A percentile compares a stretch with the other conserved stretches of the same genome.
These are phyloP conservation scores for Ischnura elegans DNA, from an alignment of 2,888 invertebrate genomes.

Conservation along the genomic window DNA sequence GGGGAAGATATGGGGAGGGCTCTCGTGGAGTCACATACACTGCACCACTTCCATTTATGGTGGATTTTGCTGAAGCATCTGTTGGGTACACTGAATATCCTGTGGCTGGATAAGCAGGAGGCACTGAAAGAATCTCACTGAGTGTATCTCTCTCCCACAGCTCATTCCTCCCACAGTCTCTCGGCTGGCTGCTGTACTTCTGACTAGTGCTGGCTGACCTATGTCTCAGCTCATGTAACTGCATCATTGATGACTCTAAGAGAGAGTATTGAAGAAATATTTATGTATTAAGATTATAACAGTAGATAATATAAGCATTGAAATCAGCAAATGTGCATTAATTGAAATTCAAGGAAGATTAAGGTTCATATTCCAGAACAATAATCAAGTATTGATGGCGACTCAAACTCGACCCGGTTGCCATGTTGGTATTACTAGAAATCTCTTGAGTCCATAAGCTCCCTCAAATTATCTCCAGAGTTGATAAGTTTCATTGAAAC, in stretches of 20 bases:
- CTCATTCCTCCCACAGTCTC: slow-evolving; percentile 48
- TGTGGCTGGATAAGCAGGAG: slow-evolving; percentile 72
- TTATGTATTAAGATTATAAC: too few species aligned
- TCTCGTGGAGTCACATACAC: slow-evolving; percentile 52
- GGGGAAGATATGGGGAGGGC: slow-evolving; percentile 9
- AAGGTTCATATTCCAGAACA: too few species aligned
- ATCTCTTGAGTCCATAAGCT: too few species aligned
- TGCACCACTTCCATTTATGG: slow-evolving; percentile 46
- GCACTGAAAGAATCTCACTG: slow-evolving; percentile 72
- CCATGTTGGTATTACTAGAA: too few species aligned
- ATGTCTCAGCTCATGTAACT: slow-evolving; percentile 54
- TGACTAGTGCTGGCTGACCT: slow-evolving; percentile 67
- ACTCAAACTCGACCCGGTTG: too few species aligned
- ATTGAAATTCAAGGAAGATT: too few species aligned
- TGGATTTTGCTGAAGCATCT: slow-evolving; percentile 10
- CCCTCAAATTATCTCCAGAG: too few species aligned
- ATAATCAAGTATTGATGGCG: too few species aligned
- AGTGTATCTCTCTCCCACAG: slow-evolving; percentile 72
- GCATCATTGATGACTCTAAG: slow-evolving; percentile 65
- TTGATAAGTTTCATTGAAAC: too few species aligned
- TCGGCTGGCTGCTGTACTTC: slow-evolving; percentile 59
- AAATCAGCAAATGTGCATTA: too few species aligned
- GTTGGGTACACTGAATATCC: slow-evolving; percentile 73
- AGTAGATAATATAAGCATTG: too few species aligned
- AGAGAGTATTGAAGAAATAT: too few species aligned